Evolutionary conservation across 2,888 invertebrate genomes (phyloP).

Genomic region (Tipula confusa): DNA sequence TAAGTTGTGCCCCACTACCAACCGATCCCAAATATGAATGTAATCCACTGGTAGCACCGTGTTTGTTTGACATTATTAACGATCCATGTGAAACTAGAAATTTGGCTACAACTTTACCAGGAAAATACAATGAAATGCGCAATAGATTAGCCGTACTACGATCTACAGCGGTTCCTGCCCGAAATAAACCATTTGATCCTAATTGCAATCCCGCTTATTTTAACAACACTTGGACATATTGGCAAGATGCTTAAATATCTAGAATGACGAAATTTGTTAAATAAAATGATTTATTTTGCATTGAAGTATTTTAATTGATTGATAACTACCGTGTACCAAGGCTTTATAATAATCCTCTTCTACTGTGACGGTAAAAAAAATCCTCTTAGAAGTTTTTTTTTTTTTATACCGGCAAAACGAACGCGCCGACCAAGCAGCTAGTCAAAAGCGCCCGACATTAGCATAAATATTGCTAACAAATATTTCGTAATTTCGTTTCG

Average conservation of each 20-base stretch:
- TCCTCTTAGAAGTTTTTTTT: too few species aligned
- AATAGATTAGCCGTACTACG: not conserved
- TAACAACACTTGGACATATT: slow-evolving; percentile 57
- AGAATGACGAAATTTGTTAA: not conserved
- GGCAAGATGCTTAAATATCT: slow-evolving; percentile 50
- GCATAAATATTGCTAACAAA: too few species aligned
- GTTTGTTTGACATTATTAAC: slow-evolving; percentile 51
- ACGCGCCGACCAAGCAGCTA: too few species aligned
- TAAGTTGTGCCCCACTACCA: slow-evolving; percentile 37
- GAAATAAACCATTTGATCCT: slow-evolving; percentile 50
- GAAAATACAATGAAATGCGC: not conserved
- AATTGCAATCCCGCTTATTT: slow-evolving; percentile 53
- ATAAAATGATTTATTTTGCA: not conserved
- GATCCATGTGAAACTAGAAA: slow-evolving; percentile 54
- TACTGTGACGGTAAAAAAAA: too few species aligned
- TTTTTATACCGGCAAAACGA: too few species aligned
- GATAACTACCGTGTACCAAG: too few species aligned
- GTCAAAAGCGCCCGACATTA: too few species aligned
- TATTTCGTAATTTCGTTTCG: too few species aligned
- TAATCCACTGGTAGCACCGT: slow-evolving; percentile 45
- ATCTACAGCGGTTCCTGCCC: slow-evolving; percentile 48
- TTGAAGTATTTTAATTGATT: too few species aligned
- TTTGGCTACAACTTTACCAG: slow-evolving; percentile 36
- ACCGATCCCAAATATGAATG: slow-evolving; percentile 36
- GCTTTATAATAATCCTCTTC: too few species aligned